A percentile compares a stretch with the other conserved stretches of the same genome.
Evolutionary conservation across 2,113 vertebrate species (phyloP).

Genomic region (Alligator sinensis): DNA sequence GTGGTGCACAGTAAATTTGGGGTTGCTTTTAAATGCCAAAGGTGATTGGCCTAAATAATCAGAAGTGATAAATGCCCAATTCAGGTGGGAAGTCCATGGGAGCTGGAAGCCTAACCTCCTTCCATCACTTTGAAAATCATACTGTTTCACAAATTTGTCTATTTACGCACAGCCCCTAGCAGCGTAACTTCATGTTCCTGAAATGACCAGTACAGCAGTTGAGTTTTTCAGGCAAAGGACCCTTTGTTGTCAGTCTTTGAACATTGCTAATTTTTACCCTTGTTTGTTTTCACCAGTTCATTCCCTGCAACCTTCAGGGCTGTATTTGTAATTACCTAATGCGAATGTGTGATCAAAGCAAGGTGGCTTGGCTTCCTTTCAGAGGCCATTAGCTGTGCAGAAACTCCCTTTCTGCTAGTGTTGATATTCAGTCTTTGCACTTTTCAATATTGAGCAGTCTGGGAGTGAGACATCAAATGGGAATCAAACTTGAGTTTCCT

Average conservation of each 20-base stretch:
- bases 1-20: no score
- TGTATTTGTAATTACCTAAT: rapidly evolving
- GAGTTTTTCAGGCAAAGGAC: not conserved
- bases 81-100: not conserved
- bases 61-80: rapidly evolving
- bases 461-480: not conserved
- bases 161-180: not conserved
- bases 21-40: no score
- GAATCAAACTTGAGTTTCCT: not conserved
- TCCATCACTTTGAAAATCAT: not conserved
- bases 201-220: not conserved
- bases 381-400: not conserved
- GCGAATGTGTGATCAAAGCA: rapidly evolving
- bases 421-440: rapidly evolving
- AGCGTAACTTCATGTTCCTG: rapidly evolving
- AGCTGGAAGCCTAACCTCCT: not conserved
- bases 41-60: not conserved
- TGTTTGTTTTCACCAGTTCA: not conserved
- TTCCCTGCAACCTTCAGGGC: not conserved
- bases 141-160: not conserved
- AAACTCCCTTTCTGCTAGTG: rapidly evolving
- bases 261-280: not conserved
- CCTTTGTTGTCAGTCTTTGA: not conserved
- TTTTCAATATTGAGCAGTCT: not conserved
- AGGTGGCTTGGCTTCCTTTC: not conserved